These are phyloP conservation scores for Panzeria rudis DNA, from an alignment of 2,888 invertebrate genomes.

Conservation along the genomic window DNA sequence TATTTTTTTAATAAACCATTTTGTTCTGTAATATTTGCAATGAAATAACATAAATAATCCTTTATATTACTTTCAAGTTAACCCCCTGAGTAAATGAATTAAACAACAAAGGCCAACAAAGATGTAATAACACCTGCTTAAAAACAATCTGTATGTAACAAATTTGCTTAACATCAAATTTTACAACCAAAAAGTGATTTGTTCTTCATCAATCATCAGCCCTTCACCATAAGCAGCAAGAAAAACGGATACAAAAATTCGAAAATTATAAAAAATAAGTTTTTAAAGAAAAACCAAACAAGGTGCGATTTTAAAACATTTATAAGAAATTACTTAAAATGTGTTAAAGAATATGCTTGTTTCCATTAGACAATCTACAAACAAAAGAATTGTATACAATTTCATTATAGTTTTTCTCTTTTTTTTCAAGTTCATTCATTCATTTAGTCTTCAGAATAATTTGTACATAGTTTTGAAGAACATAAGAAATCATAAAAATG, in stretches of 20 bases:
- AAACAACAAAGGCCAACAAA: neutral
- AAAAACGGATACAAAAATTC: neutral
- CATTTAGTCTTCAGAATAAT: constrained; percentile 49
- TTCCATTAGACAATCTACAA: constrained; percentile 24
- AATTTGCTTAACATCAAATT: constrained; percentile 14
- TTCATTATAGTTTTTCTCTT: constrained; percentile 54
- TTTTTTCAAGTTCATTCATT: constrained; percentile 54
- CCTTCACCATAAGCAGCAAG: neutral
- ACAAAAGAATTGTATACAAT: constrained; percentile 41
- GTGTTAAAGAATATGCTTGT: constrained; percentile 4
- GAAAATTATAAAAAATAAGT: neutral
- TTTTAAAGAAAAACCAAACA: neutral
- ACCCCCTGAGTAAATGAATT: neutral
- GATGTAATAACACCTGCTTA: constrained; percentile 18
- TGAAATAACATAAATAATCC: neutral
- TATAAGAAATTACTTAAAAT: neutral
- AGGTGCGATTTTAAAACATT: constrained; percentile 52
- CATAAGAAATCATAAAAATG: constrained; percentile 65
- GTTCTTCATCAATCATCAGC: neutral
- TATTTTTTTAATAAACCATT: neutral
- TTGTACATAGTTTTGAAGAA: constrained; percentile 56
- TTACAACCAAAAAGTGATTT: constrained; percentile 12
- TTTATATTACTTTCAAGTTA: constrained; percentile 51
- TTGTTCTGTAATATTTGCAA: neutral
- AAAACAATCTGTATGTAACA: constrained; percentile 1